Evolutionary conservation across 2,113 vertebrate species (phyloP), one percentile per base, ranked within the genome.

Genomic region (Crypturellus undulatus): DNA sequence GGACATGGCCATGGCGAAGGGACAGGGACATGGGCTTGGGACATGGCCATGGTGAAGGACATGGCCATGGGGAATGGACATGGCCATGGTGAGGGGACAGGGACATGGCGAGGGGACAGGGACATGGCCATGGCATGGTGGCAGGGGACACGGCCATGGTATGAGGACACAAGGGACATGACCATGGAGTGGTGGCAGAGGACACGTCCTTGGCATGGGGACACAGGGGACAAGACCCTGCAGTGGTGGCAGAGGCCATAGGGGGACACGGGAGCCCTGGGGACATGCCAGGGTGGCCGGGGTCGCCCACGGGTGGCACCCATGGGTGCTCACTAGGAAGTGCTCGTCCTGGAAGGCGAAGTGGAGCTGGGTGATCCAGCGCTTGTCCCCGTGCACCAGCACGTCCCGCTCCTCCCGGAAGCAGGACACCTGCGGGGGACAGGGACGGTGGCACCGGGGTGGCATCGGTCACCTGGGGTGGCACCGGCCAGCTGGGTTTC

Each of bases 291-390:
- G 47, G 47, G 11, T 24, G 3, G 42, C 4, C 4, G 5, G 21
- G 13, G 71, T 40, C 40, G 11, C 40, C 40, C 40, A 40, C 11
- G 40, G 40, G 40, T 40, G 40, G n/a, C n/a, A n/a, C n/a, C n/a
- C n/a, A 8, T 40, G 40, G 40, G 40, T 11, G 40, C 83, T 45
- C 97, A 99, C 98, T 95, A 99, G 96, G 82, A 98, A 98, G 96
- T 99, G 98, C 89, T 99, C 98, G 16, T 99, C 98, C 92, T 99
- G 98, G 87, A 99, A 99, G 79, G 98, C 98, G 34, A 98, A 99
- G 90, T 99, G 98, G 88, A 99, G 90, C 93, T 98, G 97, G 4
- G 98, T 99, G 91, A 99, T 98, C 98, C 98, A 99, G 56, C 96
- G 96, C 71, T 97, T 96, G 93, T 98, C 98, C 15, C 98, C 98